phyloP scores from a whole-genome alignment of 2,888 invertebrate species.

The Oscheius myriophilus region DNA sequence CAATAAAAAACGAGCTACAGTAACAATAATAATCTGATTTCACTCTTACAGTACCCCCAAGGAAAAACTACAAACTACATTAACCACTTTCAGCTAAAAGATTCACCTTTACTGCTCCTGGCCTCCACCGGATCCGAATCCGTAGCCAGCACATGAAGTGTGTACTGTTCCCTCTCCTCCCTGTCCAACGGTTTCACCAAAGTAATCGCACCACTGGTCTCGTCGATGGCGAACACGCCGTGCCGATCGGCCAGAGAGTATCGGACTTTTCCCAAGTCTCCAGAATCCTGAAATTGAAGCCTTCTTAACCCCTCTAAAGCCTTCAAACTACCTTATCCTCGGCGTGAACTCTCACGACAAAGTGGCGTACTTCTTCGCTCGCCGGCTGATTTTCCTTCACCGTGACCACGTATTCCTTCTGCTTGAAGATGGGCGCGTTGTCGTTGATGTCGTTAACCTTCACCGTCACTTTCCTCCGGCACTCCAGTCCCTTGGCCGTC shows the following conservation, averaged over 20 bases:
- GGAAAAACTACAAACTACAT: too few relatives aligned
- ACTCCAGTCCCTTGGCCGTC: conserved; percentile 20
- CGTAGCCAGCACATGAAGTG: conserved; percentile 47
- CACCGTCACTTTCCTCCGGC: conserved; percentile 27
- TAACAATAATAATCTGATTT: not conserved
- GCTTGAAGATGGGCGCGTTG: conserved; percentile 68
- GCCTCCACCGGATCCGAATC: conserved; percentile 79
- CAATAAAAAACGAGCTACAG: not conserved
- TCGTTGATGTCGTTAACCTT: conserved; percentile 71
- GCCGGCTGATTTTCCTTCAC: conserved; percentile 55
- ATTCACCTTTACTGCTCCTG: conserved; percentile 34
- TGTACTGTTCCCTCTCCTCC: conserved; percentile 78
- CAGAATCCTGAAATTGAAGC: conserved; percentile 80
- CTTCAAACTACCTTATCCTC: conserved; percentile 41
- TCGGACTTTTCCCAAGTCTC: conserved; percentile 93
- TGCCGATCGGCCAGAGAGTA: conserved; percentile 82
- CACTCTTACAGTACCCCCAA: conserved; percentile 4
- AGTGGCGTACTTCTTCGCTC: conserved; percentile 38
- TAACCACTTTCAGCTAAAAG: too few relatives aligned
- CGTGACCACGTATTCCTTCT: conserved; percentile 32
- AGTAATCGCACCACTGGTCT: conserved; percentile 85
- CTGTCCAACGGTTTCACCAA: conserved; percentile 88
- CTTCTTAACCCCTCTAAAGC: not conserved
- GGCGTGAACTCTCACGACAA: conserved; percentile 55
- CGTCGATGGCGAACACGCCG: conserved; percentile 81